Evolutionary conservation across 37 sponge, comb jelly and placozoan species (phyloP).

Genomic region (Trichoplax adhaerens): DNA sequence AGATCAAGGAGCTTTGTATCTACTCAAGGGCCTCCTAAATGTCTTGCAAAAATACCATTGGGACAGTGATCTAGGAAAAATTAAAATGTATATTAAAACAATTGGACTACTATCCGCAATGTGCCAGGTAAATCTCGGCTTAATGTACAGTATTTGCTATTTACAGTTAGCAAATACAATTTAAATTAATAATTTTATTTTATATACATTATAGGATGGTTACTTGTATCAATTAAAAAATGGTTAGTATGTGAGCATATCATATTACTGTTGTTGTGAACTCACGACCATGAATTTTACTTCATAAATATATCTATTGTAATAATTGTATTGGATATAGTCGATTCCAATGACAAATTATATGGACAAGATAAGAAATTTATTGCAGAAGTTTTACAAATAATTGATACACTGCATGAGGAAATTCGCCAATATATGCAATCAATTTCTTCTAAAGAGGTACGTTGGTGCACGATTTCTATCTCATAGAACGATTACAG

Average conservation of each 20-base stretch:
- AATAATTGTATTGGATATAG: neutral
- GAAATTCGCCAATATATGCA: slow-evolving; percentile 13
- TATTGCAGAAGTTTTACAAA: slow-evolving; percentile 33
- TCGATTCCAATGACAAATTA: slow-evolving; percentile 81
- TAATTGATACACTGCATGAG: slow-evolving; percentile 39
- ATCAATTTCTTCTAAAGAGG: slow-evolving; percentile 12
- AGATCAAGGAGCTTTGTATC: slow-evolving; percentile 46
- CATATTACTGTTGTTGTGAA: too few relatives aligned
- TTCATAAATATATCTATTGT: too few relatives aligned
- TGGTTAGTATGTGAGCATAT: too few relatives aligned
- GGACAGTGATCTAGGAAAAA: slow-evolving; percentile 26
- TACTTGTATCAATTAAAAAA: too few relatives aligned
- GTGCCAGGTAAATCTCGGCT: slow-evolving; percentile 32
- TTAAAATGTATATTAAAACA: slow-evolving; percentile 41
- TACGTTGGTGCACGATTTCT: neutral
- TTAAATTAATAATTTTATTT: neutral
- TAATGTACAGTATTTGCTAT: too few relatives aligned
- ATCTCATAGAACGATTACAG: too few relatives aligned
- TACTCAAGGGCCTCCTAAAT: slow-evolving; percentile 59
- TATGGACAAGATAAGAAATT: slow-evolving; percentile 81
- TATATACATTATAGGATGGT: neutral
- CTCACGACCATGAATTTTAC: too few relatives aligned
- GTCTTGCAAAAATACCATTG: slow-evolving; percentile 54
- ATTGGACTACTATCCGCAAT: slow-evolving; percentile 32
- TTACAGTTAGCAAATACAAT: neutral